A percentile compares a stretch with the other conserved stretches of the same genome.
Conservation (phyloP, 1,140 invertebrate species). For the Ceratosolen solmsi region DNA sequence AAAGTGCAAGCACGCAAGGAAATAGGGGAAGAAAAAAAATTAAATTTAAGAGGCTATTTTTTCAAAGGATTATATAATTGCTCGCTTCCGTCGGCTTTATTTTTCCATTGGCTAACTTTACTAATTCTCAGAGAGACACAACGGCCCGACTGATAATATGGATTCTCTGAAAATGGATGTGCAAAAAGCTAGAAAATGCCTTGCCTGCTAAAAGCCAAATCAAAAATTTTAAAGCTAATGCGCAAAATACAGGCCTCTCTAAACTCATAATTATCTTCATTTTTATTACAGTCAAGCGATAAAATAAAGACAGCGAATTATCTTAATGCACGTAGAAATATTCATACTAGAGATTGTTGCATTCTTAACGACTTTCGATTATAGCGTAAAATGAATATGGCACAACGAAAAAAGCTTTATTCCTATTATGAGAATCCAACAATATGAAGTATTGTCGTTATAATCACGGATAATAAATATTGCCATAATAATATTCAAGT, state of each 20-base stretch:
- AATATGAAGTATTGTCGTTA: too few relatives aligned
- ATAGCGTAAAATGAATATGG: too few relatives aligned
- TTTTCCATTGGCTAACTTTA: background rate
- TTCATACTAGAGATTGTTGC: too few relatives aligned
- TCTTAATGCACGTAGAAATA: too few relatives aligned
- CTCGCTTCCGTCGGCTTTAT: background rate
- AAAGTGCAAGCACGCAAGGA: background rate
- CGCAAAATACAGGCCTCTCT: background rate
- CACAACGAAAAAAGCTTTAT: too few relatives aligned
- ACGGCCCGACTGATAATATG: background rate
- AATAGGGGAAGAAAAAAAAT: background rate
- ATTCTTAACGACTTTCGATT: too few relatives aligned
- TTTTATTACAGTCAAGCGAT: too few relatives aligned
- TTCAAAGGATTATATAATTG: background rate
- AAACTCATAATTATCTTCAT: too few relatives aligned
- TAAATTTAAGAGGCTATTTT: background rate
- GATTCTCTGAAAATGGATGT: background rate
- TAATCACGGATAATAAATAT: too few relatives aligned
- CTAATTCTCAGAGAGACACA: background rate
- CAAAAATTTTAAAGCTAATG: background rate
- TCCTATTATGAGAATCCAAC: too few relatives aligned
- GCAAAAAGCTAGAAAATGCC: background rate
- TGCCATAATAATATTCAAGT: too few relatives aligned
- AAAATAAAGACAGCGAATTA: too few relatives aligned
- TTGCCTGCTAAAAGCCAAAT: background rate